Evolutionary conservation across 1,140 invertebrate genomes (phyloP).

Genomic region (Argopecten irradians): DNA sequence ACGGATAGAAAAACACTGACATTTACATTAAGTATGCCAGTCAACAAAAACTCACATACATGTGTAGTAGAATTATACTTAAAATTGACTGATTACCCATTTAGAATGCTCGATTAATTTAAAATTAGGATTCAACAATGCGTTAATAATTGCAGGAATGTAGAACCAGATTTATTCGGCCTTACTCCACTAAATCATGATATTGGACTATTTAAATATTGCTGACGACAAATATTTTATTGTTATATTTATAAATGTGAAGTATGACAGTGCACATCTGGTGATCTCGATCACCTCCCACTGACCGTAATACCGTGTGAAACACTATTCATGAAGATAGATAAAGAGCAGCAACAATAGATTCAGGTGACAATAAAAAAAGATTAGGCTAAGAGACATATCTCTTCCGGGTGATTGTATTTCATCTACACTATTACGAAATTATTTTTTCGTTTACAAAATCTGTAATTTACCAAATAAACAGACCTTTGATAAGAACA

Average conservation of each 20-base stretch:
- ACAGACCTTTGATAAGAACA: too few relatives aligned
- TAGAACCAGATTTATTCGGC: not conserved
- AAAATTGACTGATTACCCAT: not conserved
- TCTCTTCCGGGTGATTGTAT: too few relatives aligned
- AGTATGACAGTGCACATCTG: not conserved
- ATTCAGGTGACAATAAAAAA: too few relatives aligned
- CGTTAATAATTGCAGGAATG: not conserved
- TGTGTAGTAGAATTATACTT: not conserved
- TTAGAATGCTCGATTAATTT: not conserved
- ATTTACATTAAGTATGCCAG: not conserved
- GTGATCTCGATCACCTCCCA: not conserved
- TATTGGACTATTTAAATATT: not conserved
- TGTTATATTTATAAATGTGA: not conserved
- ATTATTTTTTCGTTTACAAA: too few relatives aligned
- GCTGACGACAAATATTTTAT: not conserved
- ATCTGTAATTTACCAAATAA: too few relatives aligned
- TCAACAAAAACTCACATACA: not conserved
- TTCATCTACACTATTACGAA: too few relatives aligned
- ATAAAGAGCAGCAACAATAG: too few relatives aligned
- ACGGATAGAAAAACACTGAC: not conserved
- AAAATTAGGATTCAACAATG: slow-evolving; percentile 10
- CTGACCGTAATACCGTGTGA: not conserved
- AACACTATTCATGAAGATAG: not conserved
- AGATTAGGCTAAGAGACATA: too few relatives aligned
- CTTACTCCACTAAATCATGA: not conserved